These are phyloP conservation scores for Nothura maculosa DNA, from an alignment of 2,797 vertebrate genomes.

Conservation along the genomic window DNA sequence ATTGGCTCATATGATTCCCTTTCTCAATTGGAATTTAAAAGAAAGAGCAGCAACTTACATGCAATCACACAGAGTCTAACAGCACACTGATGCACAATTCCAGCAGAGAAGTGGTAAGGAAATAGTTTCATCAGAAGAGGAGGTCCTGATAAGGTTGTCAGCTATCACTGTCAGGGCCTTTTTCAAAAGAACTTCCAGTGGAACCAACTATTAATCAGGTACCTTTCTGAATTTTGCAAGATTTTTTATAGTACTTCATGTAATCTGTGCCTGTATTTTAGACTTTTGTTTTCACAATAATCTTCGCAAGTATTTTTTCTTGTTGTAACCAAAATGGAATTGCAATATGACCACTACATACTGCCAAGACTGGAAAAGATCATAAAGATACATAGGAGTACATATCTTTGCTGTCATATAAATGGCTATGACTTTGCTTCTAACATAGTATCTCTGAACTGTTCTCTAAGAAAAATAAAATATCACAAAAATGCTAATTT, in stretches of 20 bases:
- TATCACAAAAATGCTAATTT: background rate
- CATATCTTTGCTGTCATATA: background rate
- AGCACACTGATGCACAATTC: background rate
- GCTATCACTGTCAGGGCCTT: background rate
- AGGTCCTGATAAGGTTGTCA: background rate
- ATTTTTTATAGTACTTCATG: background rate
- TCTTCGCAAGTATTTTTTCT: background rate
- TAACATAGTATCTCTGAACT: background rate
- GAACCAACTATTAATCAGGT: background rate
- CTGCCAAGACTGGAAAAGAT: background rate
- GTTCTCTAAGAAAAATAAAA: background rate
- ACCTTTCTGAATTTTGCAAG: background rate
- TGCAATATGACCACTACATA: background rate
- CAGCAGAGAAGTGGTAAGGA: background rate
- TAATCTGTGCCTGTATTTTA: background rate
- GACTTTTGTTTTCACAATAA: background rate
- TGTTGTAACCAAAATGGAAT: background rate
- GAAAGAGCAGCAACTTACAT: background rate
- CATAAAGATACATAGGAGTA: background rate
- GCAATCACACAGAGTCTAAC: background rate
- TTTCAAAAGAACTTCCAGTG: background rate
- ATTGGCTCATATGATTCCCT: background rate
- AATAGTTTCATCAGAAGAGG: background rate
- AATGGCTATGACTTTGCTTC: background rate
- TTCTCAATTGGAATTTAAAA: conserved; percentile 2